A percentile compares a stretch with the other conserved stretches of the same genome.
Conservation (phyloP, 1,140 invertebrate genomes). For the Triops longicaudatus region DNA sequence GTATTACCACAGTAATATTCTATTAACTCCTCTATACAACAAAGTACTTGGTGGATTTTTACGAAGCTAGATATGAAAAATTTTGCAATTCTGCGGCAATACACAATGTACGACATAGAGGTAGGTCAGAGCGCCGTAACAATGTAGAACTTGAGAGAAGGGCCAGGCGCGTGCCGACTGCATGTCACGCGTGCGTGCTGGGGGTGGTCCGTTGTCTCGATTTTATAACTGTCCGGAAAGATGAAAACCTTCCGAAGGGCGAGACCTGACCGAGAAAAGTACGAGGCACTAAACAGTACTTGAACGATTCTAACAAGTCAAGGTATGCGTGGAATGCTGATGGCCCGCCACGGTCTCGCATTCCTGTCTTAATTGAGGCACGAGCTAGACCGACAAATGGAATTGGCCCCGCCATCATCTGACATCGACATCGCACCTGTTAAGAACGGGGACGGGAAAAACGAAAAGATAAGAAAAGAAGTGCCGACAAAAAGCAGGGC, state of each 20-base stretch:
- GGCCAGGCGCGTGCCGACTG: slow-evolving; percentile 5
- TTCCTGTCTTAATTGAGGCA: slow-evolving; percentile 15
- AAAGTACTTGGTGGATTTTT: too few species aligned
- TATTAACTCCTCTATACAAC: too few species aligned
- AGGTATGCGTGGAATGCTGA: slow-evolving; percentile 10
- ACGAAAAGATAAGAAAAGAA: background rate
- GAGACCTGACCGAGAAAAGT: background rate
- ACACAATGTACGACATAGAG: background rate
- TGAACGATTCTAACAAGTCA: background rate
- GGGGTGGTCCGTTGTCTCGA: background rate
- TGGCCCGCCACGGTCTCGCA: slow-evolving; percentile 13
- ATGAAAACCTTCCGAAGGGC: background rate
- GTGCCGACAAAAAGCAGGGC: background rate
- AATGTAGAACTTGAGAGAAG: background rate
- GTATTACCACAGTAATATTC: too few species aligned
- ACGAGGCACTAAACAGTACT: background rate
- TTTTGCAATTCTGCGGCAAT: too few species aligned
- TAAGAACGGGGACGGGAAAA: background rate
- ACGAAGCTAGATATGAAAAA: too few species aligned
- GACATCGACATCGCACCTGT: slow-evolving; percentile 3
- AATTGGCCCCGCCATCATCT: background rate
- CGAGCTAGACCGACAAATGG: slow-evolving; percentile 5
- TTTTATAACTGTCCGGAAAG: background rate
- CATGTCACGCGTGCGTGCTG: background rate
- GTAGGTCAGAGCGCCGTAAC: background rate